Evolutionary conservation across 2,797 vertebrate species (phyloP).

Genomic region (Pterois miles): DNA sequence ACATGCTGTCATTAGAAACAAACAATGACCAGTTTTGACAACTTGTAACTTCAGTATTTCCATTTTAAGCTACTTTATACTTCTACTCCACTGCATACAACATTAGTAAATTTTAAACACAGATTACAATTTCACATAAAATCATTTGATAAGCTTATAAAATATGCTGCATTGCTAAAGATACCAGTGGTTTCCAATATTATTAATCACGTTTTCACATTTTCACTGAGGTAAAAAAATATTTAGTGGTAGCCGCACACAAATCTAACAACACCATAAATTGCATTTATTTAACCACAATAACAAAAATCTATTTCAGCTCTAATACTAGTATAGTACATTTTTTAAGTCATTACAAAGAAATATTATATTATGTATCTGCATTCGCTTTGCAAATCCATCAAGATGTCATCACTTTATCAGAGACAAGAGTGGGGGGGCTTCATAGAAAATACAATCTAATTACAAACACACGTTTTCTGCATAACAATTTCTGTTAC

Average conservation of each 20-base stretch:
- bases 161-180: neutral
- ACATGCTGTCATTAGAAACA: conserved; percentile 87
- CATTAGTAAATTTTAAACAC: neutral
- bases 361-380: no score
- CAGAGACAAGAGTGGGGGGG: no score
- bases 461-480: neutral
- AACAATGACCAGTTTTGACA: neutral
- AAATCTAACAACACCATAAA: no score
- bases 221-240: no score
- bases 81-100: neutral
- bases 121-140: neutral
- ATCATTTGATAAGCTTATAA: neutral
- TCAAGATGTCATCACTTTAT: no score
- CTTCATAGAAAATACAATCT: no score
- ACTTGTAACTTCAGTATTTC: neutral
- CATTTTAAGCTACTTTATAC: neutral
- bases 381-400: no score
- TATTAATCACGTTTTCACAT: neutral
- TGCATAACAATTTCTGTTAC: neutral
- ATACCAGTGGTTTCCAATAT: neutral
- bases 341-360: no score
- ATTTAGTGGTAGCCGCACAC: no score
- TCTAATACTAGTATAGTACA: accelerated
- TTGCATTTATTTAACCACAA: no score
- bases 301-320: no score